Evolutionary conservation across 1,140 invertebrate genomes (phyloP), one percentile per base, ranked within the genome.

Genomic region (Bombus balteatus): DNA sequence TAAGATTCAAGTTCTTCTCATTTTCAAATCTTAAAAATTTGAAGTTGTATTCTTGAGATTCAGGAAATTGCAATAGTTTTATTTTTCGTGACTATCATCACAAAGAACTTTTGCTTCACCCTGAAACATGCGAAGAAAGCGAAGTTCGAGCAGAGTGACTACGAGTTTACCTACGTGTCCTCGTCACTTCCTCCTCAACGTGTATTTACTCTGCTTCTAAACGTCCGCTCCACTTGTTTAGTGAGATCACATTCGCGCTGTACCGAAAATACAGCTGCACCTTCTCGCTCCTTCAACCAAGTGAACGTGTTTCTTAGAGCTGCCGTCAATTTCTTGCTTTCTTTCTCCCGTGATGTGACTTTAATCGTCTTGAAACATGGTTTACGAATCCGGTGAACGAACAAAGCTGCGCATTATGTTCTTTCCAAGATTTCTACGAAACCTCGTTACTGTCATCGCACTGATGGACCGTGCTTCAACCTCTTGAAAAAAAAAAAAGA

Each of bases 131-230:
- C 75, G 5, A 65, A 65, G 37, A 68, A 68, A 28, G 65, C 28
- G 25, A 53, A 65, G 41, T 68, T 15, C 37, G 13, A 39, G 32
- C 15, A 12, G 25, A n/a, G 32, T 53, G 39, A n/a, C 77, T 43
- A 18, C 41, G n/a, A 68, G 66, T 68, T 79, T 79, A 37, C 65
- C 32, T 37, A 47, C 43, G 43, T 53, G 34, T 80, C 25, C n/a
- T 47, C 32, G 65, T 34, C 34, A 73, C 47, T 81, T 81, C 70
- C 80, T 72, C 25, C 25, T 41, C 53, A 8, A 18, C 47, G 53
- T 62, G 37, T 81, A 81, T 81, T 81, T 73, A 62, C 70, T 13
- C n/a, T 18, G 70, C 53, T 81, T 81, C 37, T 62, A 59, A 81
- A 62, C 68, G 53, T 81, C 53, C 28, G 53, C 53, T 53, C 70